Evolutionary conservation across 1,140 invertebrate species (phyloP).

Genomic region (Pseudomyrmex gracilis): DNA sequence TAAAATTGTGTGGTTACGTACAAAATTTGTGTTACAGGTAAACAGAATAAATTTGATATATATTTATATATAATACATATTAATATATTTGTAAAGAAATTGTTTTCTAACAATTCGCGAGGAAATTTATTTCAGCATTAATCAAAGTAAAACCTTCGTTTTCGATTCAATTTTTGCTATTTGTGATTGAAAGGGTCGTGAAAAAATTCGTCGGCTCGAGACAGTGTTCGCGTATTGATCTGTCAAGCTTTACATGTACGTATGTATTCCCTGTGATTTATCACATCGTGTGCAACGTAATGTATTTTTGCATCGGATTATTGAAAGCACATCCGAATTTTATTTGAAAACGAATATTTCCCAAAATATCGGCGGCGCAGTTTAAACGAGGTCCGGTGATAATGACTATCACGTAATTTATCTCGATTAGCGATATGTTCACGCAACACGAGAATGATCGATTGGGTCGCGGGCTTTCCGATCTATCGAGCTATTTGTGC

Average conservation of each 20-base stretch:
- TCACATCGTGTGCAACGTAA: constrained; percentile 23
- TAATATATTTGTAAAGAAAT: too few species aligned
- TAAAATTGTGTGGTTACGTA: background rate
- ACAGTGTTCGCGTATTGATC: constrained; percentile 8
- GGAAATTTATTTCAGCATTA: too few species aligned
- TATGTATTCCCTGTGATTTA: constrained; percentile 30
- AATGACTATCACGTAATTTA: constrained; percentile 67
- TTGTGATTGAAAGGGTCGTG: background rate
- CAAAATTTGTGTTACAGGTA: too few species aligned
- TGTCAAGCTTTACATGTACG: background rate
- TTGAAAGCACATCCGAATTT: constrained; percentile 28
- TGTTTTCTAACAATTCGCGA: too few species aligned
- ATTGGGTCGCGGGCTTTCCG: constrained; percentile 73
- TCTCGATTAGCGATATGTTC: constrained; percentile 69
- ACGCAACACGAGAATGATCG: constrained; percentile 73
- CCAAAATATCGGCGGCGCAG: constrained; percentile 65
- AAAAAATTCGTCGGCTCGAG: background rate
- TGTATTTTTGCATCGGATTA: constrained; percentile 21
- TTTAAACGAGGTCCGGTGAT: constrained; percentile 62
- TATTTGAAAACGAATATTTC: constrained; percentile 33
- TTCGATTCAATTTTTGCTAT: constrained; percentile 1
- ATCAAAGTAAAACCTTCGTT: background rate
- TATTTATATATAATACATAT: too few species aligned
- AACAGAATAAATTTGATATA: too few species aligned
- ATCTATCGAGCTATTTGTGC: constrained; percentile 50